Base-by-base conservation (phyloP, 2,113 vertebrate genomes). In the Syngnathus floridae region DNA sequence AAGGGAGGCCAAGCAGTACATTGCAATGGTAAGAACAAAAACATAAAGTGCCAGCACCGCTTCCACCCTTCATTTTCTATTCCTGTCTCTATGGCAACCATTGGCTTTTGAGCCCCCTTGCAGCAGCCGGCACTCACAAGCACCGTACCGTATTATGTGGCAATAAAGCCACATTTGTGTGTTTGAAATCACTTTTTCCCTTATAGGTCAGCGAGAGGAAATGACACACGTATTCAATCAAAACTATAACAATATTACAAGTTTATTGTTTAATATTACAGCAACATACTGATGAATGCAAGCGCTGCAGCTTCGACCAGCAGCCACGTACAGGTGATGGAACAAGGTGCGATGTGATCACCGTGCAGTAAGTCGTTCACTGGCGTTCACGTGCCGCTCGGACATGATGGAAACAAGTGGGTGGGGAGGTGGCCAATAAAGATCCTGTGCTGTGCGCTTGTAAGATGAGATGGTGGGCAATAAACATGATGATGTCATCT, bases 1-100 rank as follows among this genome's bases (percentile, higher is more conserved):
- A 56, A 60, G 62, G 54, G 65, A 78, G n/a, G 49, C 65, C 54
- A 65, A 43, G 45, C 14, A 71, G 79, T 64, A 70, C 67, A 63
- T 67, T 73, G 71, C 31, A 77, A 73, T 72, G 74, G 76, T 73
- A 82, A 79, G 67, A 41, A 75, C 69, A 77, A 69, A 77, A 82
- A 81, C 71, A 40, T 70, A 75, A 81, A 76, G 67, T 79, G 71
- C 58, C 22, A 70, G 75, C 14, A 45, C 46, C 66, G 66, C 40
- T 74, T 84, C 77, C 67, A 70, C 46, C 70, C 73, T 22, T 80
- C 1, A 74, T 76, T 78, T 72, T 81, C 75, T 62, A 41, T 79
- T 65, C 73, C 77, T 38, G 70, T 91, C 74, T 82, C 88, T 72
- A 90, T 90, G 76, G 86, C 80, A 90, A 90, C 88, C 54, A 59